Evolutionary conservation across 1,140 invertebrate genomes (phyloP).

Genomic region (Zaprionus camerounensis): DNA sequence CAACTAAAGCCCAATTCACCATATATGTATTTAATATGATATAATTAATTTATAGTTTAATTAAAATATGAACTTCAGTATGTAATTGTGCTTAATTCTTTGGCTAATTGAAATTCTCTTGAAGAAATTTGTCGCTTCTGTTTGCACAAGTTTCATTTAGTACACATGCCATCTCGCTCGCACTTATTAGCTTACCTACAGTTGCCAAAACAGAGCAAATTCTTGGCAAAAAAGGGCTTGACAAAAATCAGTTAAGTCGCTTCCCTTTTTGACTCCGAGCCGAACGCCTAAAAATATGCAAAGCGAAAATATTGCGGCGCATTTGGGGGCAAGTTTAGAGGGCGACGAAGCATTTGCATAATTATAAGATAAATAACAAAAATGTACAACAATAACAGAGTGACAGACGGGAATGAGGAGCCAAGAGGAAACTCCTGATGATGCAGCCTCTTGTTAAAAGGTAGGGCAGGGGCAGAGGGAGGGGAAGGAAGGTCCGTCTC

Average conservation of each 20-base stretch:
- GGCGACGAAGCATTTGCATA: slow-evolving; percentile 62
- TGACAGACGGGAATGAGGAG: background rate
- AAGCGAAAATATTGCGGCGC: slow-evolving; percentile 43
- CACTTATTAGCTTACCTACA: background rate
- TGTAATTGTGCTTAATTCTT: background rate
- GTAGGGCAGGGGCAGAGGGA: background rate
- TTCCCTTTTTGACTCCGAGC: background rate
- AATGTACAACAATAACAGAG: slow-evolving; percentile 70
- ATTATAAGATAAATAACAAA: slow-evolving; percentile 81
- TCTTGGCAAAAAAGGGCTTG: background rate
- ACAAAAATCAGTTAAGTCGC: background rate
- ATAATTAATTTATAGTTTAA: too few relatives aligned
- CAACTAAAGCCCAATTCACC: too few relatives aligned
- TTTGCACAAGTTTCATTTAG: too few relatives aligned
- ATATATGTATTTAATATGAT: too few relatives aligned
- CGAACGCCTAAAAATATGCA: slow-evolving; percentile 51
- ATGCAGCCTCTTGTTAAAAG: slow-evolving; percentile 17
- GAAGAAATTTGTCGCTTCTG: too few relatives aligned
- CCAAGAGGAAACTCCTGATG: slow-evolving; percentile 9
- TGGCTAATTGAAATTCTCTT: background rate
- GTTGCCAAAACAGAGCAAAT: background rate
- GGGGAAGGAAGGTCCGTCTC: background rate
- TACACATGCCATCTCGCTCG: background rate
- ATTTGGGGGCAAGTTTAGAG: slow-evolving; percentile 4
- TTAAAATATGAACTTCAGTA: background rate